These are phyloP conservation scores for Coturnix japonica DNA, from an alignment of 2,113 vertebrate genomes.

Conservation along the genomic window DNA sequence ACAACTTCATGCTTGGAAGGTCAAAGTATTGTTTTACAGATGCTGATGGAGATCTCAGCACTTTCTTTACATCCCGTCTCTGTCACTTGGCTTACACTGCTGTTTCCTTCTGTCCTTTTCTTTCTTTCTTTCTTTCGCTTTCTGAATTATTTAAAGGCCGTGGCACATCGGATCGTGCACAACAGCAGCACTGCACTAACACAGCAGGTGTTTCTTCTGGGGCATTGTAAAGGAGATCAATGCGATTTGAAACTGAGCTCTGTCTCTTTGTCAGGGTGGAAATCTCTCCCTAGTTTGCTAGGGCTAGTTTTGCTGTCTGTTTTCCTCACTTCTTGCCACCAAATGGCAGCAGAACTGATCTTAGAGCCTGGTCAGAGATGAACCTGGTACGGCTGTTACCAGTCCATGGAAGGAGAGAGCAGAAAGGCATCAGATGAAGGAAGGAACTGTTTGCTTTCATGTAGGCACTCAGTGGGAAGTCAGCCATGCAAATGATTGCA, in stretches of 20 bases:
- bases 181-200: background rate
- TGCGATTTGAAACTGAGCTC: background rate
- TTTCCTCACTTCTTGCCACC: background rate
- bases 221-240: background rate
- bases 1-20: background rate
- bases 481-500: background rate
- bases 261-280: background rate
- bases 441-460: background rate
- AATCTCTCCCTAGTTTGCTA: background rate
- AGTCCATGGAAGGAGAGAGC: background rate
- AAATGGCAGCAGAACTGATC: background rate
- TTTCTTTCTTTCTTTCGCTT: background rate
- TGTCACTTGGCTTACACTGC: background rate
- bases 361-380: background rate
- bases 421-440: background rate
- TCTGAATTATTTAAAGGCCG: background rate
- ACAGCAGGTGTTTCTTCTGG: background rate
- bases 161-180: background rate
- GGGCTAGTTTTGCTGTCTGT: background rate
- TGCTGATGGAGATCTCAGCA: accelerated
- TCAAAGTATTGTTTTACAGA: background rate
- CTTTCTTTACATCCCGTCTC: background rate
- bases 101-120: background rate
- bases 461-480: background rate
- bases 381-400: background rate